A percentile compares a stretch with the other conserved stretches of the same genome.
Conservation (phyloP, 2,113 vertebrate species). For the Anhinga rufa region DNA sequence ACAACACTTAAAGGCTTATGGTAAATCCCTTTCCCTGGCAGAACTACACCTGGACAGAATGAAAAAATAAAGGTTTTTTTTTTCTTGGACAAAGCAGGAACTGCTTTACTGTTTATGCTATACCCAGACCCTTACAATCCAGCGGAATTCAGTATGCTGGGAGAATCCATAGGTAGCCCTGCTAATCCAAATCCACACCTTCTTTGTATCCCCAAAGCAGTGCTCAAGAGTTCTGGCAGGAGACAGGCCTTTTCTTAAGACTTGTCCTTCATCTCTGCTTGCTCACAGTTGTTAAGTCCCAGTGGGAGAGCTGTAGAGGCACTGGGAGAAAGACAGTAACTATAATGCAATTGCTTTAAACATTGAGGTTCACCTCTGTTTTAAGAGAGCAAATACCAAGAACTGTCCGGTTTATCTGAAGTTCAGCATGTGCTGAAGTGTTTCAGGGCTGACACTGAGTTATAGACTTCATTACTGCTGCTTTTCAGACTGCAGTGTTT, state of each 20-base stretch:
- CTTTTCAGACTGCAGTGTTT: neutral
- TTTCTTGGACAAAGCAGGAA: neutral
- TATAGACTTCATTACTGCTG: neutral
- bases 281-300: neutral
- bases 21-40: slow-evolving; percentile 26
- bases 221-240: neutral
- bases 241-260: neutral
- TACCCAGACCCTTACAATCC: neutral
- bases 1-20: slow-evolving; percentile 8
- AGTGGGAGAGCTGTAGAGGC: neutral
- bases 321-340: neutral
- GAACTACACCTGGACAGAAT: neutral
- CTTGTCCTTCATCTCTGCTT: neutral
- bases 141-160: neutral
- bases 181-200: slow-evolving; percentile 10
- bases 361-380: neutral
- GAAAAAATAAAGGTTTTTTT: neutral
- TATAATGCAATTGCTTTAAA: neutral
- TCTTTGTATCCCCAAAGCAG: neutral
- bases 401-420: neutral
- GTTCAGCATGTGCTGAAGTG: neutral
- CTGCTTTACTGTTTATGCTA: neutral
- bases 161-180: neutral
- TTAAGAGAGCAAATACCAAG: neutral
- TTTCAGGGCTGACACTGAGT: neutral